These are phyloP conservation scores for Ciconia maguari DNA, from an alignment of 2,113 vertebrate species.

Conservation along the genomic window DNA sequence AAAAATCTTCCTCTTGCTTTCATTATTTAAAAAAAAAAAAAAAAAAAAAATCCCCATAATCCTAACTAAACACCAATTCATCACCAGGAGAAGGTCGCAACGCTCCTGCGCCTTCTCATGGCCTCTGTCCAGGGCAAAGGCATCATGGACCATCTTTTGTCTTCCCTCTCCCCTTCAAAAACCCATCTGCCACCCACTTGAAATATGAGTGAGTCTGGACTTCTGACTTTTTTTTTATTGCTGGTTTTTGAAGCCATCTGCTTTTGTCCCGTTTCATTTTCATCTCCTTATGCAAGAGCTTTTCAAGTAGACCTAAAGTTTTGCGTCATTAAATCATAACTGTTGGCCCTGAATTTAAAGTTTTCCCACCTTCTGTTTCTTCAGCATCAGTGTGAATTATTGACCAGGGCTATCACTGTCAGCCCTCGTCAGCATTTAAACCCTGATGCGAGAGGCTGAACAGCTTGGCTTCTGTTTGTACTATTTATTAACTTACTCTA, in stretches of 20 bases:
- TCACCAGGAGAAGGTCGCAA: not conserved
- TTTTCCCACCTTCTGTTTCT: constrained; percentile 16
- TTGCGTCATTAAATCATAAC: constrained; percentile 27
- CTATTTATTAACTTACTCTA: not conserved
- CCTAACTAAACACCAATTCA: fast-evolving
- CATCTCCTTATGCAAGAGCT: not conserved
- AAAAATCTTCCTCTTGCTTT: not conserved
- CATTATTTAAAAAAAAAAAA: not conserved
- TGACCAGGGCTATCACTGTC: not conserved
- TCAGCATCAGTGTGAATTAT: not conserved
- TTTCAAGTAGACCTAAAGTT: not conserved
- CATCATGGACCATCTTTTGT: not conserved
- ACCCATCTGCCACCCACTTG: not conserved
- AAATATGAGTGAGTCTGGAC: not conserved
- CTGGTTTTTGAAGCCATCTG: not conserved
- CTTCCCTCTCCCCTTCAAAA: not conserved
- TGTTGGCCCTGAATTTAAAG: not conserved
- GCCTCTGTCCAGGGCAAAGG: not conserved
- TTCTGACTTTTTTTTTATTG: not conserved
- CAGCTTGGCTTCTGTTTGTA: not conserved
- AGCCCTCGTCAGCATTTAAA: not conserved
- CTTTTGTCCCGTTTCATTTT: not conserved
- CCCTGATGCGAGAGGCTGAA: not conserved
- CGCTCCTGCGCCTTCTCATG: not conserved
- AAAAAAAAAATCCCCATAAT: not conserved